Evolutionary conservation across 1,140 invertebrate species (phyloP), one percentile per base, ranked within the genome.

Genomic region (Bombus difficillimus): DNA sequence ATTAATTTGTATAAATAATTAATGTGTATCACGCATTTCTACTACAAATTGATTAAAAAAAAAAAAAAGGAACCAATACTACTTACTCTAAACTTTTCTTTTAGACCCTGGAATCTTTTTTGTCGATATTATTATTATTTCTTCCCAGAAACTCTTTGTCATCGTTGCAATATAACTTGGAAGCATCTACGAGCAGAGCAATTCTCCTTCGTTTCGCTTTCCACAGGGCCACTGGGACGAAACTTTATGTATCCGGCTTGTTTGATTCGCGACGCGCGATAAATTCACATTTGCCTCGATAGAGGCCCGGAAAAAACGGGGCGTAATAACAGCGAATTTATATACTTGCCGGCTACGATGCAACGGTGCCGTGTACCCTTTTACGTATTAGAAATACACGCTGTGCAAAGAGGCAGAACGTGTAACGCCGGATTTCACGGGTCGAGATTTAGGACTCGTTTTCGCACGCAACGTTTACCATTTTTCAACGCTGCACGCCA

Each of bases 231-330:
- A 12, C 3, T n/a, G 28, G 18, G 34, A 57, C 28, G 28, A 57
- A 79, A 79, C 59, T 84, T 84, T 79, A 84, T 71, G n/a, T 57
- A 62, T 15, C 18, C 47, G 6, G n/a, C 47, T 62, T 76, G 83
- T 84, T 84, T 71, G 75, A 79, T 79, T 79, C 75, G 83, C 75
- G 76, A 79, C 75, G 43, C 74, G 39, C 53, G 75, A 84, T 84
- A 84, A 84, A 84, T 84, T 84, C 66, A 39, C n/a, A 84, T 84
- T 72, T 43, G 28, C 53, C 39, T n/a, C 5, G 47, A 79, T 71
- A 47, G 37, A 78, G 43, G 43, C n/a, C 18, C 64, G 8, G 22
- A 25, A 32, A 57, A 62, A 79, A 68, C 18, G 62, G 18, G 8
- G 37, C 66, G 75, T 79, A 79, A 79, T 79, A 84, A 79, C 75